These are phyloP conservation scores for Pteromalus puparum DNA, from an alignment of 1,140 invertebrate genomes.

Conservation along the genomic window DNA sequence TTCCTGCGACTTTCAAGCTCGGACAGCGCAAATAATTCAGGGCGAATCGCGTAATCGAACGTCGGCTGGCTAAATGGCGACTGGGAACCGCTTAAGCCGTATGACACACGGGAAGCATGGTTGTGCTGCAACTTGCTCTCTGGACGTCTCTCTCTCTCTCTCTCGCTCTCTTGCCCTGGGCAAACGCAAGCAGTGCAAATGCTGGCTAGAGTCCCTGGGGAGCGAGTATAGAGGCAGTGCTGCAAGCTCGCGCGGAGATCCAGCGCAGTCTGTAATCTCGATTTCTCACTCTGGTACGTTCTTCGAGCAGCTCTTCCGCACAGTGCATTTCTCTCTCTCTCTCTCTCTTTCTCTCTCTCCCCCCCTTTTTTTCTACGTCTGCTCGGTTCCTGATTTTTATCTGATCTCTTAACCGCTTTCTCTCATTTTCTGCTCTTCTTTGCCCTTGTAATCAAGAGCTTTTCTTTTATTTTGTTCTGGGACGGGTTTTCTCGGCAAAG, in stretches of 20 bases:
- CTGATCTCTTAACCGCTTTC: not conserved
- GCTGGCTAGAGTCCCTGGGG: not conserved
- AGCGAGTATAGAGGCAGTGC: not conserved
- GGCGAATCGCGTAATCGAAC: slow-evolving; percentile 4
- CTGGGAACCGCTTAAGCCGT: not conserved
- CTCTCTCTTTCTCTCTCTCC: not conserved
- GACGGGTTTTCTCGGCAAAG: not conserved
- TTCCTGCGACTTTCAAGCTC: not conserved
- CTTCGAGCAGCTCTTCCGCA: not conserved
- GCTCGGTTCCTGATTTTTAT: not conserved
- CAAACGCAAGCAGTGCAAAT: not conserved
- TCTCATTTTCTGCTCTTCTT: slow-evolving; percentile 4
- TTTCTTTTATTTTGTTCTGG: not conserved
- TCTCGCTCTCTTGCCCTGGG: not conserved
- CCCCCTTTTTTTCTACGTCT: not conserved
- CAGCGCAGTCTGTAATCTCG: not conserved
- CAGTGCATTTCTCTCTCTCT: not conserved
- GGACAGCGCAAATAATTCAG: not conserved
- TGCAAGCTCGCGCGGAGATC: not conserved
- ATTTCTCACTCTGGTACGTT: slow-evolving; percentile 9
- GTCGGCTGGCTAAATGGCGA: not conserved
- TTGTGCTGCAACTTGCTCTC: not conserved
- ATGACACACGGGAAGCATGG: not conserved
- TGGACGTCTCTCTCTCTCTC: not conserved
- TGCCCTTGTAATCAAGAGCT: not conserved